phyloP scores from a whole-genome alignment of 2,888 invertebrate species.

The Muschampia plurimacula region DNA sequence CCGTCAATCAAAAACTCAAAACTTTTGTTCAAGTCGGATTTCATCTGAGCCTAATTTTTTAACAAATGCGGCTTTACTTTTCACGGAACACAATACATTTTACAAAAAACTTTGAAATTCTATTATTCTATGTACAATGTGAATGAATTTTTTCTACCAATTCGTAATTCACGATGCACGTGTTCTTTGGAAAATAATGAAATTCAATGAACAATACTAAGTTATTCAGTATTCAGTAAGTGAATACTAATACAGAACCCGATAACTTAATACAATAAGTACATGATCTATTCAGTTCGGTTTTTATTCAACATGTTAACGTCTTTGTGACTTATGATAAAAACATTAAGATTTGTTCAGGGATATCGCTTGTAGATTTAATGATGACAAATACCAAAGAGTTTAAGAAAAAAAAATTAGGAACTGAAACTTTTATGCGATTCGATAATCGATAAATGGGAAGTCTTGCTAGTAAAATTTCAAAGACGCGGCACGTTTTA shows the following conservation, averaged over 20 bases:
- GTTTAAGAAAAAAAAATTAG: no score
- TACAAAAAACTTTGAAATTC: neutral
- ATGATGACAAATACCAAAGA: no score
- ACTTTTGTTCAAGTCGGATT: no score
- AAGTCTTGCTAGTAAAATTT: no score
- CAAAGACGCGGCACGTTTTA: no score
- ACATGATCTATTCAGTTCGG: neutral
- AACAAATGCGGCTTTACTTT: neutral
- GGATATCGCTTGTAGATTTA: no score
- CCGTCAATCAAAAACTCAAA: no score
- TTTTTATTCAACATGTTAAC: neutral
- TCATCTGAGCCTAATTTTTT: no score
- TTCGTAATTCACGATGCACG: neutral
- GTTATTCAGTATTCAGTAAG: neutral
- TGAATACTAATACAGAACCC: neutral
- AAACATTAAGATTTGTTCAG: no score
- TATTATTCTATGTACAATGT: neutral
- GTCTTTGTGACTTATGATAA: no score
- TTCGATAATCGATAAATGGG: no score
- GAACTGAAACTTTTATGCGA: no score
- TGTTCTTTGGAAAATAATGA: neutral
- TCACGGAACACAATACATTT: neutral
- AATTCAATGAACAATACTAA: slow-evolving; percentile 1
- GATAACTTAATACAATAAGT: neutral
- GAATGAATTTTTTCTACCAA: neutral